Percentiles rank a stretch among this genome's conserved stretches.
Evolutionary conservation across 2,888 invertebrate genomes (phyloP).

Genomic region (Drosophila affinis): DNA sequence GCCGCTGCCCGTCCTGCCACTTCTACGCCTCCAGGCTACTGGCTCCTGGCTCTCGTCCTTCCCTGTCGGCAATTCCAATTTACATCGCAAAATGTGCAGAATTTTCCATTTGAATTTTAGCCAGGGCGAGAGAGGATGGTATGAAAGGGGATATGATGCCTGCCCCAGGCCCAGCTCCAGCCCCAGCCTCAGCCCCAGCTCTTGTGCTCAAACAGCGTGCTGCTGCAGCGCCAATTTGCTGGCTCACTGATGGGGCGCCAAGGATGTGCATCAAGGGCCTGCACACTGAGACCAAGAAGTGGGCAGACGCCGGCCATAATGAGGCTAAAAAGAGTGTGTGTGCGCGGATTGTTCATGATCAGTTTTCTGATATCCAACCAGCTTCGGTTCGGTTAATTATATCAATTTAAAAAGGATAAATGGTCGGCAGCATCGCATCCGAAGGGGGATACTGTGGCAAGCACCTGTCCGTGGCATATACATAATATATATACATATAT

Average conservation of each 20-base stretch:
- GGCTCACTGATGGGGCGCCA: slow-evolving; percentile 28
- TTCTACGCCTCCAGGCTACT: slow-evolving; percentile 11
- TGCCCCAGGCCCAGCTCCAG: neutral
- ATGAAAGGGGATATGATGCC: neutral
- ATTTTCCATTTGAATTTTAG: slow-evolving; percentile 60
- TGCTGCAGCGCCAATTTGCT: slow-evolving; percentile 59
- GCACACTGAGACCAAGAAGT: slow-evolving; percentile 27
- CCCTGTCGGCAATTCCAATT: slow-evolving; percentile 47
- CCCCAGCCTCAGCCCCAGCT: neutral
- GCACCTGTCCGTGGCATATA: slow-evolving; percentile 18
- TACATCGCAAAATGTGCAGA: slow-evolving; percentile 64
- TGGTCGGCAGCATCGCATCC: neutral
- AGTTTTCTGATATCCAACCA: slow-evolving; percentile 42
- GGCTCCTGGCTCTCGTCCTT: slow-evolving; percentile 8
- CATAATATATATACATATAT: neutral
- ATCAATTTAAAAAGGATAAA: slow-evolving; percentile 42
- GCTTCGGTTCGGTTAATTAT: slow-evolving; percentile 37
- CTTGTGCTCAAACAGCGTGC: slow-evolving; percentile 25
- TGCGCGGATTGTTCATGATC: slow-evolving; percentile 31
- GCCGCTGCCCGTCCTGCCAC: neutral
- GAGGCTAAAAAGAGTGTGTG: slow-evolving; percentile 18
- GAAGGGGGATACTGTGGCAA: neutral
- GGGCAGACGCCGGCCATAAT: slow-evolving; percentile 31
- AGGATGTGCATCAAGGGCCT: slow-evolving; percentile 3
- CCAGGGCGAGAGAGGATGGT: neutral